Evolutionary conservation across 92 coral and sea anemone species (phyloP).

Genomic region (Scolanthus callimorphus): DNA sequence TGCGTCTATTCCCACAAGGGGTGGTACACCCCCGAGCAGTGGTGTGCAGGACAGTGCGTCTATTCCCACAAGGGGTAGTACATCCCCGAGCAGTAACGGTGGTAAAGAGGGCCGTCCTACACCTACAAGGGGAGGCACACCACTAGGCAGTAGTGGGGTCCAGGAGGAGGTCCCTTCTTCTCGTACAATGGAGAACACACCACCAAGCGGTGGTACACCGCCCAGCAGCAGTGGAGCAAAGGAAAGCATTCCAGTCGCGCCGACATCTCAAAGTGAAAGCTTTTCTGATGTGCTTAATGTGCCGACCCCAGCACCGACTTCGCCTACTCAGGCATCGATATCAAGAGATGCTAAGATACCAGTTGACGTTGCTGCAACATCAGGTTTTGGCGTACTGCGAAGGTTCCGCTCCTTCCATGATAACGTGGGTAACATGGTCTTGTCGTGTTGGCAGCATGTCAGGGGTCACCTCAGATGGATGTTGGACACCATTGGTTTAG

Average conservation of each 20-base stretch:
- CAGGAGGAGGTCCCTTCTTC: too few relatives aligned
- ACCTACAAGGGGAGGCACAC: too few relatives aligned
- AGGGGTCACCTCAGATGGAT: conserved; percentile 6
- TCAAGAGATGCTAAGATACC: conserved; percentile 5
- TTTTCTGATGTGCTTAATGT: conserved; percentile 1
- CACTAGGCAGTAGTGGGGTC: too few relatives aligned
- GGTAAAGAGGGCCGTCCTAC: too few relatives aligned
- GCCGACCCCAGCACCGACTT: conserved; percentile 12
- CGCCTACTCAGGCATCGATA: conserved; percentile 2
- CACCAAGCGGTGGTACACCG: neutral
- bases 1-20: too few relatives aligned
- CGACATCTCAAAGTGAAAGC: neutral
- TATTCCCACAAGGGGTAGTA: too few relatives aligned
- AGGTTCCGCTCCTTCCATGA: conserved; percentile 48
- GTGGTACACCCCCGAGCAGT: too few relatives aligned
- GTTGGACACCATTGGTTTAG: conserved; percentile 16
- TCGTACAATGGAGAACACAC: too few relatives aligned
- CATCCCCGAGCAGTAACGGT: too few relatives aligned
- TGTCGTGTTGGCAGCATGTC: conserved; percentile 39
- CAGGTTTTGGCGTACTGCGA: conserved; percentile 43
- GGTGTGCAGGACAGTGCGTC: too few relatives aligned
- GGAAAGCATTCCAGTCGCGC: too few relatives aligned
- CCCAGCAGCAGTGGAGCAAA: neutral
- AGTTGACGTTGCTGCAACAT: too few relatives aligned
- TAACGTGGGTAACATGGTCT: neutral